Conservation (phyloP, 2,888 invertebrate genomes). For the Vannuccia rotundouncinata region DNA sequence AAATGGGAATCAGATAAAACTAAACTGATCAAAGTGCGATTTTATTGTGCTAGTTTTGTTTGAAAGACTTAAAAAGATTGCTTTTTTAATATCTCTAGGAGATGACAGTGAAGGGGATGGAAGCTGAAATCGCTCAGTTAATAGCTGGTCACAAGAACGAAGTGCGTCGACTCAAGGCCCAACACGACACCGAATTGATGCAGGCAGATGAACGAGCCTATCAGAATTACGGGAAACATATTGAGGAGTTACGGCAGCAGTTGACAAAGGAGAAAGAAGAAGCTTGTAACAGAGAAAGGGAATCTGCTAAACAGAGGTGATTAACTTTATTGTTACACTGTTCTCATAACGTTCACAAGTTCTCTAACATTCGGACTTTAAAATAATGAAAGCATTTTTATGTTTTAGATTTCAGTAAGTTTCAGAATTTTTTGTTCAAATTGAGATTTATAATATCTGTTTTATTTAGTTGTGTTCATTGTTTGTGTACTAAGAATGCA, state of each 20-base stretch:
- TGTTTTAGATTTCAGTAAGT: not conserved
- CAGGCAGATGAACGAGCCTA: constrained; percentile 55
- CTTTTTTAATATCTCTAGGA: no score
- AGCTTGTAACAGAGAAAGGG: constrained; percentile 54
- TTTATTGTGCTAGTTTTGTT: not conserved
- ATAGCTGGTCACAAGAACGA: constrained; percentile 57
- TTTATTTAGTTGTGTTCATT: no score
- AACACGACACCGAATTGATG: constrained; percentile 55
- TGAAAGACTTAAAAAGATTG: not conserved
- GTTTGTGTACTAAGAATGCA: no score
- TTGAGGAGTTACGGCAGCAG: constrained; percentile 55
- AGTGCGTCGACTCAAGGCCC: constrained; percentile 53
- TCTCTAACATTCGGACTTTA: no score
- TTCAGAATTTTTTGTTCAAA: no score
- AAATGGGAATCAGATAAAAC: constrained; percentile 58
- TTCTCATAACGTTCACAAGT: no score
- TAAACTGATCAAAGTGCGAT: constrained; percentile 55
- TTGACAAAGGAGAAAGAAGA: constrained; percentile 55
- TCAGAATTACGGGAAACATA: constrained; percentile 52
- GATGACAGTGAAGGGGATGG: constrained; percentile 57
- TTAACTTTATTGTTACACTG: constrained; percentile 27
- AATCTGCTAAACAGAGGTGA: constrained; percentile 53
- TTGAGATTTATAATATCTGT: no score
- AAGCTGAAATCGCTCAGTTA: constrained; percentile 55
- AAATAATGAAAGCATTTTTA: not conserved